A percentile compares a stretch with the other conserved stretches of the same genome.
Conservation (phyloP, 2,113 vertebrate genomes). For the Hippocampus mohnikei region DNA sequence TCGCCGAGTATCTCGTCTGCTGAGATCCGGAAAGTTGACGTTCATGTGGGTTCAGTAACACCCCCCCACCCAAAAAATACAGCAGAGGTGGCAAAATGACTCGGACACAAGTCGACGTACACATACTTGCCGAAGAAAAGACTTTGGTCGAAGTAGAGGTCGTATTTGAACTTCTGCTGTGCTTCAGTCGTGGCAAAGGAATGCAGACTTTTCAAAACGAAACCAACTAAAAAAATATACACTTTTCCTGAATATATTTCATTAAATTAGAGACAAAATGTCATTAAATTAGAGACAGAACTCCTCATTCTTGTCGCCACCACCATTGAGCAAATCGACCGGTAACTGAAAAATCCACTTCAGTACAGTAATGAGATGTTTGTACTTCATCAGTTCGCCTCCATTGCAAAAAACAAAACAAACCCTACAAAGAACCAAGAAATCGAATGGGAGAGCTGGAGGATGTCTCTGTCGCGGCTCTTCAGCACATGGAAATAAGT, state of each 20-base stretch:
- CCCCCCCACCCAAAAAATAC: neutral
- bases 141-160: too few species aligned
- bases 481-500: slow-evolving; percentile 5
- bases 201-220: too few species aligned
- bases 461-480: slow-evolving; percentile 4
- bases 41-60: neutral
- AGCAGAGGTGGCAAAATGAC: neutral
- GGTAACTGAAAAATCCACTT: neutral
- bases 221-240: too few species aligned
- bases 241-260: too few species aligned
- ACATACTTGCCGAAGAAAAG: neutral
- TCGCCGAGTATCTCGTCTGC: neutral
- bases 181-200: too few species aligned
- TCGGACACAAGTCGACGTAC: neutral
- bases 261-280: too few species aligned
- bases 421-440: neutral
- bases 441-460: neutral
- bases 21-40: neutral
- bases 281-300: too few species aligned
- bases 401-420: neutral
- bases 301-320: neutral
- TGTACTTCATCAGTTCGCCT: neutral
- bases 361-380: neutral
- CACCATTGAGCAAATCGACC: neutral
- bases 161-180: too few species aligned